phyloP scores from a whole-genome alignment of 2,113 vertebrate genomes.

The Noctilio leporinus region DNA sequence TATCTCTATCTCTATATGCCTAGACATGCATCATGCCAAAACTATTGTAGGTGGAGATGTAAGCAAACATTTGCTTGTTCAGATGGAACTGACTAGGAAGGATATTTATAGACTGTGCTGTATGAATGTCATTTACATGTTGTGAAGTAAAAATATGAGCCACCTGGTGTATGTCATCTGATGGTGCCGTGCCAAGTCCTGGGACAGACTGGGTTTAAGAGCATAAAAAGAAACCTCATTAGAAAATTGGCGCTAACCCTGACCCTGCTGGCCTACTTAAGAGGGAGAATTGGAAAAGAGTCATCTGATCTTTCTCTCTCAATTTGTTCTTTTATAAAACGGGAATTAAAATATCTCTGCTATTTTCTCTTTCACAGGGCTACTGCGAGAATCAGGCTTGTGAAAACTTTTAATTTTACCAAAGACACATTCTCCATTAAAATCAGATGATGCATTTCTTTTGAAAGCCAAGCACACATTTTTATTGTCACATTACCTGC shows the following conservation, averaged over 20 bases:
- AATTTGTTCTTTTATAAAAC: slow-evolving; percentile 19
- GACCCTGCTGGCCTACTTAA: neutral
- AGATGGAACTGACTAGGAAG: slow-evolving; percentile 32
- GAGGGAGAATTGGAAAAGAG: neutral
- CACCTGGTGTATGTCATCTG: slow-evolving; percentile 12
- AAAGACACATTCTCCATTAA: neutral
- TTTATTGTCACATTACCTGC: neutral
- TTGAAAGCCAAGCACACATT: neutral
- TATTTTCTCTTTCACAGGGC: neutral
- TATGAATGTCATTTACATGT: slow-evolving; percentile 28
- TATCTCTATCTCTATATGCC: neutral
- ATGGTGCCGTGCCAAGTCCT: neutral
- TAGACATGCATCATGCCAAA: slow-evolving; percentile 29
- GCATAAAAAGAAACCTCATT: neutral
- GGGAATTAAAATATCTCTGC: neutral
- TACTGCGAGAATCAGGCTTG: slow-evolving; percentile 8
- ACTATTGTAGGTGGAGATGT: neutral
- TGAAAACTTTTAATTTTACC: slow-evolving; percentile 27
- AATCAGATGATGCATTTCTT: neutral
- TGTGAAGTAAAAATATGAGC: slow-evolving; percentile 17
- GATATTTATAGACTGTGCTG: slow-evolving; percentile 43
- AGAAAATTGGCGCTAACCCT: neutral
- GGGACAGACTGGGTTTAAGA: neutral
- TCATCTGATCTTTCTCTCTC: neutral
- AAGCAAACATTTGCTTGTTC: slow-evolving; percentile 45